Evolutionary conservation across 2,797 vertebrate species (phyloP).

Genomic region (Kryptolebias ocellatus): DNA sequence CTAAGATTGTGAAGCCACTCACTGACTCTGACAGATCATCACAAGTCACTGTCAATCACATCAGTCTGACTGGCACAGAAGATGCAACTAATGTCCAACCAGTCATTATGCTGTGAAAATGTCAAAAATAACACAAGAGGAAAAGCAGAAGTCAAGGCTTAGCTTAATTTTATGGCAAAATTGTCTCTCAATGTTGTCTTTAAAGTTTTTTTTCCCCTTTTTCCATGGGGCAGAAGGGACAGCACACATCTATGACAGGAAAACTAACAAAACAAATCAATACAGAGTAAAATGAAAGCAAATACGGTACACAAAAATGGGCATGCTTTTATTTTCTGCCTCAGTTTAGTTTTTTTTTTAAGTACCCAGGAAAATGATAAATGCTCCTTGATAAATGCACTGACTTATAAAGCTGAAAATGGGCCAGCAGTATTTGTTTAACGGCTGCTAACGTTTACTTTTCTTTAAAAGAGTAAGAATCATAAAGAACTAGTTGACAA

Average conservation of each 20-base stretch:
- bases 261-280: too few relatives aligned
- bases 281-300: too few relatives aligned
- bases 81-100: slow-evolving; percentile 3
- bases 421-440: background rate
- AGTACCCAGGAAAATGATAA: background rate
- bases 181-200: too few relatives aligned
- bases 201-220: too few relatives aligned
- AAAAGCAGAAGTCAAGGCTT: background rate
- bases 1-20: background rate
- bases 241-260: too few relatives aligned
- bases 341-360: background rate
- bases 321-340: background rate
- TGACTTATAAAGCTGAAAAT: background rate
- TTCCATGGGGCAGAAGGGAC: too few relatives aligned
- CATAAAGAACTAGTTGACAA: too few relatives aligned
- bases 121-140: background rate
- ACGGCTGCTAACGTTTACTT: background rate
- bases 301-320: too few relatives aligned
- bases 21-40: background rate
- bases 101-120: background rate
- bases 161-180: too few relatives aligned
- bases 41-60: background rate
- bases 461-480: background rate
- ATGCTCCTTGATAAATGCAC: background rate
- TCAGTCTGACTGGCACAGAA: slow-evolving; percentile 8